Conservation (phyloP, 2,113 vertebrate species). For the Bufo bufo region DNA sequence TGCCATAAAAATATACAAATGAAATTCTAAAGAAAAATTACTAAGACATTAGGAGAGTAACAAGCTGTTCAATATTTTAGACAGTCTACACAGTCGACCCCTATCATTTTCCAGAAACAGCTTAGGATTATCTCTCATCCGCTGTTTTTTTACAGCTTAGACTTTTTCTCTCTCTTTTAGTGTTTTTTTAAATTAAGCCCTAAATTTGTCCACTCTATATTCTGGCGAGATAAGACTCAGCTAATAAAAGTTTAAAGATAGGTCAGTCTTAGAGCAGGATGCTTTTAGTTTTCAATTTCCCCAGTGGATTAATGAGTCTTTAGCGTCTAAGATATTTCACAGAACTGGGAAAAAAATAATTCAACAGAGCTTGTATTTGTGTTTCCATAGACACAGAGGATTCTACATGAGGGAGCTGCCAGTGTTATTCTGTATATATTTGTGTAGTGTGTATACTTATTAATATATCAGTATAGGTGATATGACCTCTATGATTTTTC, state of each 20-base stretch:
- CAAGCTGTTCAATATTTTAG: constrained; percentile 40
- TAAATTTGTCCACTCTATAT: constrained; percentile 44
- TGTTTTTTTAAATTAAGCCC: constrained; percentile 49
- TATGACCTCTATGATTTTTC: not conserved
- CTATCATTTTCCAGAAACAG: constrained; percentile 37
- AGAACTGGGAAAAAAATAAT: not conserved
- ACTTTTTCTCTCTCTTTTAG: not conserved
- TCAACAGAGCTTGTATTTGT: constrained; percentile 13
- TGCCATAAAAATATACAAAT: constrained; percentile 22
- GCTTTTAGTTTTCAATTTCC: constrained; percentile 58
- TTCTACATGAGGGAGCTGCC: not conserved
- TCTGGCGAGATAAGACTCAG: constrained; percentile 36
- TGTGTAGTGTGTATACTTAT: not conserved
- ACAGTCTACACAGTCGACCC: not conserved
- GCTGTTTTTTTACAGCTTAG: constrained; percentile 33
- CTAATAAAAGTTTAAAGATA: constrained; percentile 56
- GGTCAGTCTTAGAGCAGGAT: constrained; percentile 42
- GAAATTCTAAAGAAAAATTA: not conserved
- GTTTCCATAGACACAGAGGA: constrained; percentile 45
- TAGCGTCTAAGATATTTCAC: constrained; percentile 32
- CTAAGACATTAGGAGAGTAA: constrained; percentile 1
- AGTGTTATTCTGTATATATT: not conserved
- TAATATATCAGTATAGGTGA: not conserved
- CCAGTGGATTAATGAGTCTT: constrained; percentile 44
- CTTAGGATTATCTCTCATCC: constrained; percentile 52